Base-by-base conservation (phyloP, 2,797 vertebrate species). In the Micropoecilia bifurca region DNA sequence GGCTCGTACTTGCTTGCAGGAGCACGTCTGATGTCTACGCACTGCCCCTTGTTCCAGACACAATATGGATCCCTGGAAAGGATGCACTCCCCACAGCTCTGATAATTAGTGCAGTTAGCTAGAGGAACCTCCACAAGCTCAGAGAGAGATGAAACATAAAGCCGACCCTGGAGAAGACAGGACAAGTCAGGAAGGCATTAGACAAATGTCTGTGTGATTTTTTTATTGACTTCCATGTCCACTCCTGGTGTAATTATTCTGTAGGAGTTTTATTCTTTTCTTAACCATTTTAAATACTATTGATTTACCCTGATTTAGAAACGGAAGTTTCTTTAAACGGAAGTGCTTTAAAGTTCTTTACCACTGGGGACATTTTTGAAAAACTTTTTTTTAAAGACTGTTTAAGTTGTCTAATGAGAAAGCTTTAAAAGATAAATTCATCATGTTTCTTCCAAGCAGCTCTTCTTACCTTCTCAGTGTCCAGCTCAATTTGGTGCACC, bases 31-130 rank as follows among this genome's bases (percentile, higher is more conserved):
- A 96, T 90, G 78, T 95, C 94, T 36, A 57, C 91, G 87, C 98
- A 99, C 80, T 92, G 90, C 1, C 88, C 95, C 69, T 92, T 92
- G 2, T 89, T 95, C 98, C 98, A 99, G n/a, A 96, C 97, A 0
- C 98, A 99, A 95, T 98, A 98, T 3, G 98, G 98, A 87, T 99
- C 98, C 85, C 98, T 97, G 4, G 98, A 97, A 59, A 99, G 96
- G 86, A 99, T 83, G 36, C 98, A 99, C 80, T 99, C 98, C 30
- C 97, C 98, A 1, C 98, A 99, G 95, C 95, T 98, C 88, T 81
- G 95, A 85, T 99, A 98, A 81, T 98, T 96, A 87, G 96, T 96
- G 93, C 98, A 99, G 94, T 98, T 99, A 82, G 98, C 97, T 0
- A 98, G 95, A 0, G 97, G 97, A 81, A 99, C 96, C 94, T 98